phyloP scores from a whole-genome alignment of 2,888 invertebrate species.

The Myopa tessellatipennis region DNA sequence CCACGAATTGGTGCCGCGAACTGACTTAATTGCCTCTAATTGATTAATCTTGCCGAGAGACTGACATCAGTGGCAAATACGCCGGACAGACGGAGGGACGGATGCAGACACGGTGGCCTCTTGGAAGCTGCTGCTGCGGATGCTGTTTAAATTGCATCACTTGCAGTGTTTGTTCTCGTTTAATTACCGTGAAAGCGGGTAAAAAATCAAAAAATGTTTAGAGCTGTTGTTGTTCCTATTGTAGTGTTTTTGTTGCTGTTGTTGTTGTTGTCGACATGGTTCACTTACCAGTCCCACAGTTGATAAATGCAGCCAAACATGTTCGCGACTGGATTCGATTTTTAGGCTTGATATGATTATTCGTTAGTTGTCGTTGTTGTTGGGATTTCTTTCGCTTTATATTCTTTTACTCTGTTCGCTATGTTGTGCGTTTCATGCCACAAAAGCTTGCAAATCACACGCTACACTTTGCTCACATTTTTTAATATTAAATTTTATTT shows the following conservation, averaged over 20 bases:
- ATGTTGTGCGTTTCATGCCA: slow-evolving; percentile 33
- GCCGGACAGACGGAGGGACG: slow-evolving; percentile 4
- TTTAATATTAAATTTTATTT: slow-evolving; percentile 1
- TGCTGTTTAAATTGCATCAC: slow-evolving; percentile 14
- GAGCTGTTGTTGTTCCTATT: not conserved
- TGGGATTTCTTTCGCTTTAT: not conserved
- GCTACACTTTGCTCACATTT: not conserved
- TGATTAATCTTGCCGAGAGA: slow-evolving; percentile 54
- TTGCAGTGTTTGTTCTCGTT: not conserved
- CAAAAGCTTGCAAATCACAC: not conserved
- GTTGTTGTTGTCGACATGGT: slow-evolving; percentile 5
- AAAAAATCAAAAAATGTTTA: not conserved
- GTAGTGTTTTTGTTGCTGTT: slow-evolving; percentile 20
- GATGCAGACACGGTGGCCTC: not conserved
- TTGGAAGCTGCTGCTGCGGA: not conserved
- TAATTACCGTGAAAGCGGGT: not conserved
- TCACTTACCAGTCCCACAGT: slow-evolving; percentile 73
- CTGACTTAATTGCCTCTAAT: slow-evolving; percentile 62
- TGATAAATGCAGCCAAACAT: slow-evolving; percentile 76
- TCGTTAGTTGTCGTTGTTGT: slow-evolving; percentile 3
- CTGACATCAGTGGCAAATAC: not conserved
- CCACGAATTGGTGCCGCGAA: slow-evolving; percentile 40
- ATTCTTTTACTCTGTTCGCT: not conserved
- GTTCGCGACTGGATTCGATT: slow-evolving; percentile 43
- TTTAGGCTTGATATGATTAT: slow-evolving; percentile 28